Base-by-base conservation (phyloP, 2,888 invertebrate genomes). In the Sclerodermus sp. region DNA sequence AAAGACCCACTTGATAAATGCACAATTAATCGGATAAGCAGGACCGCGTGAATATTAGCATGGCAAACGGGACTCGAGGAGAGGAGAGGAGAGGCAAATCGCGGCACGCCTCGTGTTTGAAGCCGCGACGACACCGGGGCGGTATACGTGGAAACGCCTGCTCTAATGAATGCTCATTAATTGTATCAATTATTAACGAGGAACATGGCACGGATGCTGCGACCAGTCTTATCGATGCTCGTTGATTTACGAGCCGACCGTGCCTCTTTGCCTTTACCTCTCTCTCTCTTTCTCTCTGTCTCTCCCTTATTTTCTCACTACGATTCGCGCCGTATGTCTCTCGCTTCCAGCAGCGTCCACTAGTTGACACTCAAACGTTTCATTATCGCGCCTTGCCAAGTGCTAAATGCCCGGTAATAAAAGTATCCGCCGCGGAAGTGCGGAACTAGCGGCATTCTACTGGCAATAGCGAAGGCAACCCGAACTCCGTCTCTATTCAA, bases 111-210 rank as follows among this genome's bases (percentile, higher is more conserved):
- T 34, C 34, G 34, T 4, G 34, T n/a, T 8, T 23, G 4, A 23
- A 23, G 23, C 23, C 23, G 23, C 3, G 23, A 23, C n/a, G 23
- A 23, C 23, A 23, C 23, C 23, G 23, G 23, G 3, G 23, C 3
- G 23, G 17, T 40, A 39, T 47, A 42, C 42, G 37, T 38, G 51
- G 56, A 42, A 51, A 58, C 59, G 62, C 62, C 53, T 51, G 55
- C 63, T 67, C 57, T 73, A 71, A 75, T 68, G 70, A 75, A 73
- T 70, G 68, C 58, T 61, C 64, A 67, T 72, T 74, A 75, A 75
- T 74, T 75, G 72, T 73, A 73, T 74, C 71, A 73, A 73, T 73
- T 71, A 73, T 74, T 71, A 73, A 71, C 68, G 70, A 70, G 68
- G 68, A 66, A 69, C 61, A 64, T 66, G 57, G 61, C 57, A 56